Evolutionary conservation across 2,888 invertebrate species (phyloP).

Genomic region (Pristionchus japonicus): DNA sequence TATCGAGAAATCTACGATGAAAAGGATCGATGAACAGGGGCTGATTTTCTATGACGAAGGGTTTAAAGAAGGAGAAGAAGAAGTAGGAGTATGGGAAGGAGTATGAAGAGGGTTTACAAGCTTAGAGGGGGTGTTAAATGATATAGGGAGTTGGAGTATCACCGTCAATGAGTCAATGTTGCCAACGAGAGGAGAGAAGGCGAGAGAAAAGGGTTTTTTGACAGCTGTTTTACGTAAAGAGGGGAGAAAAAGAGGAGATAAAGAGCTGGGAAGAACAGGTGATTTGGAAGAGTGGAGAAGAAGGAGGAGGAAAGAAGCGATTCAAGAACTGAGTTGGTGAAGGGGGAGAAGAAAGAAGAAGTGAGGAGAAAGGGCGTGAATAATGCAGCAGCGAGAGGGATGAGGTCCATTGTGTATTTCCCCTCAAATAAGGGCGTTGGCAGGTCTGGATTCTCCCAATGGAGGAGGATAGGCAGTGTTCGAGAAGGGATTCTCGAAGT

Average conservation of each 20-base stretch:
- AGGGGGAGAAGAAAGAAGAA: conserved; percentile 37
- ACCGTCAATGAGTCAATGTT: conserved; percentile 35
- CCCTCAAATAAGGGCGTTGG: conserved; percentile 10
- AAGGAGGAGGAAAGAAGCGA: conserved; percentile 1
- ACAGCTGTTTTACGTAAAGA: neutral
- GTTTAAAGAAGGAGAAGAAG: neutral
- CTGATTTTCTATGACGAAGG: conserved; percentile 1
- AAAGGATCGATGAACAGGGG: neutral
- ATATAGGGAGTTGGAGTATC: neutral
- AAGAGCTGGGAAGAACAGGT: neutral
- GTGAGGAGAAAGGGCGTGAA: conserved; percentile 21
- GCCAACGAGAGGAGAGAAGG: conserved; percentile 23
- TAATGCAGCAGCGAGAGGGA: neutral
- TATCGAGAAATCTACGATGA: neutral
- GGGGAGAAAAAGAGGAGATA: neutral
- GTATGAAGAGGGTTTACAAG: neutral
- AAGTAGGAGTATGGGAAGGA: neutral
- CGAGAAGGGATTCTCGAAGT: conserved; percentile 3
- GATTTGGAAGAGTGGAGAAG: neutral
- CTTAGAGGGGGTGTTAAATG: conserved; percentile 7
- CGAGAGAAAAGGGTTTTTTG: neutral
- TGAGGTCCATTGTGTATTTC: neutral
- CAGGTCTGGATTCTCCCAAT: neutral
- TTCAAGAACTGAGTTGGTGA: neutral
- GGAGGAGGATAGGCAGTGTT: conserved; percentile 4